phyloP scores from a whole-genome alignment of 2,113 vertebrate genomes.

The Phrynosoma platyrhinos region DNA sequence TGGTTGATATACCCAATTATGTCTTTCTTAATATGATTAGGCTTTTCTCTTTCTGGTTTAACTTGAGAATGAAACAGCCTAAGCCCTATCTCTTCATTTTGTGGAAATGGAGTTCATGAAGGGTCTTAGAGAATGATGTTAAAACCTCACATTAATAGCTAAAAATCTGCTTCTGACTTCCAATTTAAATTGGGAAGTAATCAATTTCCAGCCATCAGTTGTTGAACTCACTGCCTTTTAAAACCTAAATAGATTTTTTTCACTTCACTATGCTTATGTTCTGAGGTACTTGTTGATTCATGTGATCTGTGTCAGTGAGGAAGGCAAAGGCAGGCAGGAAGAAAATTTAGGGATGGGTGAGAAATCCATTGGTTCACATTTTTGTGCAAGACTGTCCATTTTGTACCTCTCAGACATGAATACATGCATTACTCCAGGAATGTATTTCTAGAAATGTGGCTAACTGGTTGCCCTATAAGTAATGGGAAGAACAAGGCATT shows the following conservation, averaged over 20 bases:
- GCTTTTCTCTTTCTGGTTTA: not conserved
- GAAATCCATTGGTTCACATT: too few species aligned
- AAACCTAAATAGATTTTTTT: not conserved
- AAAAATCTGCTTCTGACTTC: not conserved
- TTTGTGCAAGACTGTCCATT: too few species aligned
- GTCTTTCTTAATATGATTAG: not conserved
- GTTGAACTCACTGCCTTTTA: not conserved
- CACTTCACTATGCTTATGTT: not conserved
- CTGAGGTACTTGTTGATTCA: not conserved
- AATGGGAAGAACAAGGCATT: too few species aligned
- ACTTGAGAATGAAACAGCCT: not conserved
- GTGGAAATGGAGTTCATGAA: not conserved
- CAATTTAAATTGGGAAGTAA: slow-evolving; percentile 1
- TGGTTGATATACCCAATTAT: not conserved
- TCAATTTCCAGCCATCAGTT: not conserved
- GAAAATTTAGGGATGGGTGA: too few species aligned
- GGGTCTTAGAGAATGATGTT: not conserved
- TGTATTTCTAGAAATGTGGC: too few species aligned
- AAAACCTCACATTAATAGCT: not conserved
- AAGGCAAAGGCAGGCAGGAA: not conserved
- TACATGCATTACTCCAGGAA: too few species aligned
- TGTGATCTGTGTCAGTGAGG: not conserved
- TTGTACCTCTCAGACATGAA: too few species aligned
- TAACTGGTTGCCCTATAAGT: too few species aligned
- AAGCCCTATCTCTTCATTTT: not conserved